A percentile compares a stretch with the other conserved stretches of the same genome.
Evolutionary conservation across 2,113 vertebrate species (phyloP).

Genomic region (Perognathus longimembris): DNA sequence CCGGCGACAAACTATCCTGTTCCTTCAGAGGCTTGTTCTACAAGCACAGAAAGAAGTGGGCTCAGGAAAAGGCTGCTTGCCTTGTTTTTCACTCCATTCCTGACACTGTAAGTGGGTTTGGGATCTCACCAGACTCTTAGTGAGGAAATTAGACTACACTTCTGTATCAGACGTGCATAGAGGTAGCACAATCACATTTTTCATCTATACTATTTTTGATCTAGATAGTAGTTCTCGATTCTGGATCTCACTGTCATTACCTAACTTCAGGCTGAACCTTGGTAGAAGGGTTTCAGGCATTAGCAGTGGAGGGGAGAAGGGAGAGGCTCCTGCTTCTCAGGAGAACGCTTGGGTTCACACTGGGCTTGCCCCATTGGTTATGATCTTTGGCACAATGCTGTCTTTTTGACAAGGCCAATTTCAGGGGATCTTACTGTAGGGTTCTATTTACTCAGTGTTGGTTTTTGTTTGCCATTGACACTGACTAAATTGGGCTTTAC

Average conservation of each 20-base stretch:
- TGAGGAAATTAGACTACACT: neutral
- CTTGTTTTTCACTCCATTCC: neutral
- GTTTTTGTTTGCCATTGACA: neutral
- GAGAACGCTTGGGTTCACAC: too few relatives aligned
- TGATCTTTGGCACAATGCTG: fast-evolving
- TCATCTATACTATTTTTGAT: too few relatives aligned
- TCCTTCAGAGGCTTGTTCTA: neutral
- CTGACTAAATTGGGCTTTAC: neutral
- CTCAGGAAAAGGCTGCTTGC: fast-evolving
- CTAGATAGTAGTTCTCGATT: neutral
- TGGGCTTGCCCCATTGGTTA: fast-evolving
- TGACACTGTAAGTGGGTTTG: neutral
- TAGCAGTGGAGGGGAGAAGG: neutral
- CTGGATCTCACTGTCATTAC: neutral
- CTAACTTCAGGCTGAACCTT: neutral
- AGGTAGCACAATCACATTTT: too few relatives aligned
- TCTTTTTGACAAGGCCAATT: neutral
- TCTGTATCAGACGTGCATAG: neutral
- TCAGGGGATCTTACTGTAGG: fast-evolving
- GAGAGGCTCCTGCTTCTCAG: too few relatives aligned
- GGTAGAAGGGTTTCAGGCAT: neutral
- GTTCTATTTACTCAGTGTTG: fast-evolving
- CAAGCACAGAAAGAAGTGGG: too few relatives aligned
- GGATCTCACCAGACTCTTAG: neutral
- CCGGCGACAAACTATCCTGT: neutral